phyloP scores from a whole-genome alignment of 1,140 invertebrate species.

The Aphelenchoides fujianensis region DNA sequence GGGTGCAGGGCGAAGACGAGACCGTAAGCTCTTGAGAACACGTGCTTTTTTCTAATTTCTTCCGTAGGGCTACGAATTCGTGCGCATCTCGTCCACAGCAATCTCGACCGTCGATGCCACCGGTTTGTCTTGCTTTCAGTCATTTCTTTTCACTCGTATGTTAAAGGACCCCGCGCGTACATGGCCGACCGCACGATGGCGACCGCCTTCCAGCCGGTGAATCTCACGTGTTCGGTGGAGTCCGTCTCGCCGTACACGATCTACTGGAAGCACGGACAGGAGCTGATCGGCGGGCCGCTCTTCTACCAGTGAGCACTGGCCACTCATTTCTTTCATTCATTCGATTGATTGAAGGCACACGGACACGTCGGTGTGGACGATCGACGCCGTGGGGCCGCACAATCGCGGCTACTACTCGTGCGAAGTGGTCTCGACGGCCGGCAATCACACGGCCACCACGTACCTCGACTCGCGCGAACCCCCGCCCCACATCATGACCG shows the following conservation, averaged over 20 bases:
- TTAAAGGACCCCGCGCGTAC: conserved; percentile 50
- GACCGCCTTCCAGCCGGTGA: conserved; percentile 54
- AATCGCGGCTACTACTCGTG: conserved; percentile 66
- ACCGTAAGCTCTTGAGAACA: conserved; percentile 25
- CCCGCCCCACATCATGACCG: conserved; percentile 64
- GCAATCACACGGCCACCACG: conserved; percentile 61
- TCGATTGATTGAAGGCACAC: too few relatives aligned
- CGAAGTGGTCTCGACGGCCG: conserved; percentile 64
- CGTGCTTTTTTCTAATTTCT: neutral
- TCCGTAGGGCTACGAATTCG: conserved; percentile 63
- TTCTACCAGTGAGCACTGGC: conserved; percentile 53
- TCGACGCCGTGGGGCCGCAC: conserved; percentile 58
- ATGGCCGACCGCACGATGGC: conserved; percentile 62
- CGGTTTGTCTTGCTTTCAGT: too few relatives aligned
- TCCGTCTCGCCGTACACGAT: conserved; percentile 67
- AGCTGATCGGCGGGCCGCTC: conserved; percentile 56
- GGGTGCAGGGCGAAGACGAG: conserved; percentile 63
- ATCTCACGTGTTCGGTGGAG: conserved; percentile 66
- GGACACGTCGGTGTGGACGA: conserved; percentile 63
- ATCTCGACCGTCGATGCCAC: conserved; percentile 61
- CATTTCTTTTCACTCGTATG: too few relatives aligned
- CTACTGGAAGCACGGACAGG: conserved; percentile 65
- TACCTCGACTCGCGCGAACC: conserved; percentile 66
- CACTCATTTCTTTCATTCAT: conserved; percentile 9
- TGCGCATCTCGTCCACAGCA: conserved; percentile 64